Conservation (phyloP, 2,113 vertebrate species). For the Poeciliopsis retropinna region DNA sequence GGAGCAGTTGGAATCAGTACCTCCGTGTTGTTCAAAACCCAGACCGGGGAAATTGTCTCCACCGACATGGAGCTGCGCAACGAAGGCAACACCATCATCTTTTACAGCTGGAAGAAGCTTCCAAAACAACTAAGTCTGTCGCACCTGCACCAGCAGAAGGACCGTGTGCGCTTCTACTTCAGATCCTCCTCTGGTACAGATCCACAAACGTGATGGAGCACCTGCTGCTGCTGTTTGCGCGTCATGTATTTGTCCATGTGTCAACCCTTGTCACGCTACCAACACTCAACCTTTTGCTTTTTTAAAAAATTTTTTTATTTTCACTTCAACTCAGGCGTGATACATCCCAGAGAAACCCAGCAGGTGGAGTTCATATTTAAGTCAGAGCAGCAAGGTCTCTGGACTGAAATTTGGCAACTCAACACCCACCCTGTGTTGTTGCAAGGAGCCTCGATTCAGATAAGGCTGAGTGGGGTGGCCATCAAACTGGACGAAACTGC, state of each 20-base stretch:
- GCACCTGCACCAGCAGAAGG: conserved; percentile 31
- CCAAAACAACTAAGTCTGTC: conserved; percentile 66
- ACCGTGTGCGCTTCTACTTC: conserved; percentile 60
- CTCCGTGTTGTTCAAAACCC: conserved; percentile 83
- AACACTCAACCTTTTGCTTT: neutral
- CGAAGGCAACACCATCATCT: conserved; percentile 86
- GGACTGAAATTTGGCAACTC: conserved; percentile 88
- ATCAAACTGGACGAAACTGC: conserved; percentile 81
- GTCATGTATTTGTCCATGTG: conserved; percentile 22
- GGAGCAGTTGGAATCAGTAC: conserved; percentile 83
- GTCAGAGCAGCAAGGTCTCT: conserved; percentile 82
- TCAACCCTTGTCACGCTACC: neutral
- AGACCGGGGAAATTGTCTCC: conserved; percentile 79
- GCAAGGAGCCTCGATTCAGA: conserved; percentile 86
- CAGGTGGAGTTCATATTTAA: conserved; percentile 86
- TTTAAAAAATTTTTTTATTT: conserved; percentile 1
- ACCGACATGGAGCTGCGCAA: conserved; percentile 85
- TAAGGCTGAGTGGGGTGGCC: conserved; percentile 87
- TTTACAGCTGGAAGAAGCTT: conserved; percentile 87
- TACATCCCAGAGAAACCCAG: conserved; percentile 84
- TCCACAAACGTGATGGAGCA: conserved; percentile 26
- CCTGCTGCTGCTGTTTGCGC: conserved; percentile 1
- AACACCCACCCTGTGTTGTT: conserved; percentile 88
- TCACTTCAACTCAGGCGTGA: conserved; percentile 78
- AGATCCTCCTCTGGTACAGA: conserved; percentile 58